Percentiles rank a stretch among this genome's conserved stretches.
These are phyloP conservation scores for Leuctra nigra DNA, from an alignment of 2,888 invertebrate species.

Conservation along the genomic window DNA sequence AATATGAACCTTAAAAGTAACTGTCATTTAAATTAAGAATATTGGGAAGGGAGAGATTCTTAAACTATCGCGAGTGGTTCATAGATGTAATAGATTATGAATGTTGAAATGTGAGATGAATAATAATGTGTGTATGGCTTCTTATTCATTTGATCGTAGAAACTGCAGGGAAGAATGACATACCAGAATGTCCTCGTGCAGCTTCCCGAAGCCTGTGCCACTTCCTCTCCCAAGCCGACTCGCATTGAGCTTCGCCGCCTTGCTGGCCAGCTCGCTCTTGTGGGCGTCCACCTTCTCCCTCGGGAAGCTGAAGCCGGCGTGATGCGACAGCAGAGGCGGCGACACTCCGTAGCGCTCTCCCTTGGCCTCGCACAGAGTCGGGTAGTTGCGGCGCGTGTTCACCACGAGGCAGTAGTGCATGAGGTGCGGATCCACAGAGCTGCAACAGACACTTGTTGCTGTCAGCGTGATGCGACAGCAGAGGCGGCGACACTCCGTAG, in stretches of 20 bases:
- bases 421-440: conserved; percentile 44
- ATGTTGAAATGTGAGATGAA: too few relatives aligned
- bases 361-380: conserved; percentile 45
- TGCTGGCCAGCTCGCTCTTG: conserved; percentile 26
- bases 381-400: conserved; percentile 42
- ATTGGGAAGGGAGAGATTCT: too few relatives aligned
- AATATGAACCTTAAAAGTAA: too few relatives aligned
- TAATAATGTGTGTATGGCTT: too few relatives aligned
- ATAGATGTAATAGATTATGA: too few relatives aligned
- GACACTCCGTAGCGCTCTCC: conserved; percentile 38
- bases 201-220: conserved; percentile 11
- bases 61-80: too few relatives aligned
- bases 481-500: conserved; percentile 36
- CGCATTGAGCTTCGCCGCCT: conserved; percentile 21
- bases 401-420: conserved; percentile 48
- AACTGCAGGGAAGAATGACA: background rate
- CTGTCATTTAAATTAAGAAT: too few relatives aligned
- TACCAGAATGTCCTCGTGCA: conserved; percentile 26
- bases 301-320: conserved; percentile 30
- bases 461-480: too few relatives aligned
- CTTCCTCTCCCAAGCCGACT: conserved; percentile 17
- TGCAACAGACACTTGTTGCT: too few relatives aligned
- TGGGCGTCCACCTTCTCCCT: conserved; percentile 23
- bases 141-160: background rate
- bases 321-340: conserved; percentile 32